Conservation (phyloP, 1,140 invertebrate genomes). For the Protaetia brevitarsis region DNA sequence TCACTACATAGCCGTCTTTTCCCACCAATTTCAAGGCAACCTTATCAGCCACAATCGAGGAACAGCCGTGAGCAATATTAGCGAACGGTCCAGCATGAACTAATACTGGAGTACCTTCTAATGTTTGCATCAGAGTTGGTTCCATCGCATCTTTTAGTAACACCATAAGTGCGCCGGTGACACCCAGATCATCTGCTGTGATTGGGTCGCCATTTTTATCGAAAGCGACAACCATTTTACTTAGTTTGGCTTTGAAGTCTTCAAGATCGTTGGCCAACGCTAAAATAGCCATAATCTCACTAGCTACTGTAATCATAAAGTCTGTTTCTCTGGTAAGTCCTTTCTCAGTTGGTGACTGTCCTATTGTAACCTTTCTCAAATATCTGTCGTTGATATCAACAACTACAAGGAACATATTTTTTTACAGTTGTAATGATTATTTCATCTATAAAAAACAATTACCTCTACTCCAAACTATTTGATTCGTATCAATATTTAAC, state of each 20-base stretch:
- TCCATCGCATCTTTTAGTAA: constrained; percentile 93
- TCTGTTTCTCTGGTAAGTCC: constrained; percentile 76
- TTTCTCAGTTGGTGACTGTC: constrained; percentile 93
- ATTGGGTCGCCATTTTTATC: constrained; percentile 80
- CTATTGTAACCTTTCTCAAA: constrained; percentile 93
- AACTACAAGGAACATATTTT: constrained; percentile 61
- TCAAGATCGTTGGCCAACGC: constrained; percentile 68
- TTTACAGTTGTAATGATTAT: neutral
- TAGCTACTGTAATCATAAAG: constrained; percentile 94
- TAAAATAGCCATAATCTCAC: constrained; percentile 97
- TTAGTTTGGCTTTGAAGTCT: constrained; percentile 87
- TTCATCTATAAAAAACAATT: constrained; percentile 30
- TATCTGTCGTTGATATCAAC: constrained; percentile 96
- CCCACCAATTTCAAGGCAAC: constrained; percentile 94
- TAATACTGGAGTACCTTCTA: constrained; percentile 93
- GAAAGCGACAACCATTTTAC: constrained; percentile 90
- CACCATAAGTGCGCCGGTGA: constrained; percentile 46
- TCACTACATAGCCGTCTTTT: constrained; percentile 87
- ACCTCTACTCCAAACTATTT: constrained; percentile 94
- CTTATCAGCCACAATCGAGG: constrained; percentile 92
- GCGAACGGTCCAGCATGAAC: constrained; percentile 98
- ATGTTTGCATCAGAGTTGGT: constrained; percentile 95
- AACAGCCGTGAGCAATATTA: constrained; percentile 98
- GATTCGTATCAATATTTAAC: constrained; percentile 86
- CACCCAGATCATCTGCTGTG: constrained; percentile 87